Evolutionary conservation across 2,113 vertebrate genomes (phyloP).

Genomic region (Scalopus aquaticus): DNA sequence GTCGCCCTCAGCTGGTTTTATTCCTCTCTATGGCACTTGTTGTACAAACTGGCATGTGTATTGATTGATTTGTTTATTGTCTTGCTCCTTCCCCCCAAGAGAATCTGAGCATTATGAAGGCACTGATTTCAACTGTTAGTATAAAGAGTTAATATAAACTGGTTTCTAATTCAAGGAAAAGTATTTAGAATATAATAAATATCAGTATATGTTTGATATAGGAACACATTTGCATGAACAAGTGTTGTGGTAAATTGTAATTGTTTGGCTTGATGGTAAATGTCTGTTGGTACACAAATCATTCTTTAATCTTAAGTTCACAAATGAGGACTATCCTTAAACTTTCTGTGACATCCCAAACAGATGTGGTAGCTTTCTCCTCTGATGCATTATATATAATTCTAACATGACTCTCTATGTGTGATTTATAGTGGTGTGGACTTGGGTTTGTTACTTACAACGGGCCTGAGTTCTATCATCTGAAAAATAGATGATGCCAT

Average conservation of each 20-base stretch:
- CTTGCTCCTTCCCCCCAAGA: background rate
- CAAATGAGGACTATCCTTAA: background rate
- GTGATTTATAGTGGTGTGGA: background rate
- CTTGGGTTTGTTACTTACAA: background rate
- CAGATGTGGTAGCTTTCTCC: background rate
- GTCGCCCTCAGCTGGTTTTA: background rate
- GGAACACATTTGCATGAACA: background rate
- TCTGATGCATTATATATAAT: background rate
- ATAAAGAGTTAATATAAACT: background rate
- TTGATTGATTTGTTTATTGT: background rate
- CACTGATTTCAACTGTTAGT: background rate
- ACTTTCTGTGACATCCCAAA: background rate
- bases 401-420: background rate
- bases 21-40: background rate
- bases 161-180: background rate
- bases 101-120: background rate
- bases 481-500: background rate
- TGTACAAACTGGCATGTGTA: background rate
- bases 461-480: background rate
- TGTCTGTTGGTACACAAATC: background rate
- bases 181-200: background rate
- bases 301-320: background rate
- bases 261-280: conserved; percentile 9
- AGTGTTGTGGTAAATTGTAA: background rate
- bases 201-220: background rate